phyloP scores from a whole-genome alignment of 2,888 invertebrate genomes.

The Polia nebulosa region DNA sequence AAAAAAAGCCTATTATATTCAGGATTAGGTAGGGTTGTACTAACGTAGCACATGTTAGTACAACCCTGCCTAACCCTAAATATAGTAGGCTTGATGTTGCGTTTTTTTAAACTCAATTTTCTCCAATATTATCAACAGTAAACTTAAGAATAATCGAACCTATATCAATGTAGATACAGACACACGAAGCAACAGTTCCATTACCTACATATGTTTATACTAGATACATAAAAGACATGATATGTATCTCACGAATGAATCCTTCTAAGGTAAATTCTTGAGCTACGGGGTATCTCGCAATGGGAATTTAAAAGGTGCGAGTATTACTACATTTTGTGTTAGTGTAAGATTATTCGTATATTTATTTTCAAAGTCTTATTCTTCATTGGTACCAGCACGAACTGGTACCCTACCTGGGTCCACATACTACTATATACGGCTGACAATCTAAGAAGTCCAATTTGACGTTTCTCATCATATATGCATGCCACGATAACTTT shows the following conservation, averaged over 20 bases:
- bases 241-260: conserved; percentile 42
- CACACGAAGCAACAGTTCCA: not conserved
- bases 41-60: no score
- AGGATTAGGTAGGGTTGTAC: no score
- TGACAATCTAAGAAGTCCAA: no score
- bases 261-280: conserved; percentile 49
- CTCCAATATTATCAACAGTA: no score
- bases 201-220: not conserved
- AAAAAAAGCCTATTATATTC: no score
- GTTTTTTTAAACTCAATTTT: no score
- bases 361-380: conserved; percentile 6
- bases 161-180: not conserved
- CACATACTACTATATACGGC: no score
- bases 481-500: no score
- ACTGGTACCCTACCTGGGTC: not conserved
- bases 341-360: not conserved
- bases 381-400: not conserved
- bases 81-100: no score
- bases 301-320: conserved; percentile 20
- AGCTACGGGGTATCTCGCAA: conserved; percentile 20
- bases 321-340: not conserved
- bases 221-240: conserved; percentile 24
- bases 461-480: no score
- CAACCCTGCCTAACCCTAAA: no score
- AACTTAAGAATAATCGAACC: no score